phyloP scores from a whole-genome alignment of 2,113 vertebrate species.

The Apeltes quadracus region DNA sequence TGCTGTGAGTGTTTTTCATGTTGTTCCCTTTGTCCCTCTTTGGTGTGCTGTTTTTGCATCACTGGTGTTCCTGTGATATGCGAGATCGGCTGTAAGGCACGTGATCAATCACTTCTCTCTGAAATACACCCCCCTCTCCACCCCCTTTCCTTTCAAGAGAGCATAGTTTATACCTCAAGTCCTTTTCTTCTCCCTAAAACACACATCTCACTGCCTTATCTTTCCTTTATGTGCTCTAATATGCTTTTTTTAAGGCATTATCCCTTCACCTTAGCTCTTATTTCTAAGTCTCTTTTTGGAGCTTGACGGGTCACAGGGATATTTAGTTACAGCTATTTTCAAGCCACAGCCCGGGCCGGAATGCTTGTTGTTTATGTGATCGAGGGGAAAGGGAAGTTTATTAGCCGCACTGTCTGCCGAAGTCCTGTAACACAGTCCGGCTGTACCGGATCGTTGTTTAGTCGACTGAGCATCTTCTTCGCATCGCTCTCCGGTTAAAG shows the following conservation, averaged over 20 bases:
- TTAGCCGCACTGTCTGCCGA: conserved; percentile 15
- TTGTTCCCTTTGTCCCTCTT: background rate
- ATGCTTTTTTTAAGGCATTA: conserved; percentile 11
- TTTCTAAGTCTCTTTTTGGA: conserved; percentile 27
- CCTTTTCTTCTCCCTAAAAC: background rate
- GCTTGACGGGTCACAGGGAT: conserved; percentile 59
- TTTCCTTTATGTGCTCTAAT: conserved; percentile 16
- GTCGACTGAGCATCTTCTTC: conserved; percentile 25
- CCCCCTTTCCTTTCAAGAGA: background rate
- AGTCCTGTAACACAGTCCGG: conserved; percentile 14
- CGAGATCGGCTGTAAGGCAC: background rate
- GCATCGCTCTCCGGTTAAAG: conserved; percentile 4
- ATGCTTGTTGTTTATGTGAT: conserved; percentile 32
- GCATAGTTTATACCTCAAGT: background rate
- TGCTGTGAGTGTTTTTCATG: conserved; percentile 83
- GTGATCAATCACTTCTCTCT: conserved; percentile 6
- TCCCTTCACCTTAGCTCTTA: conserved; percentile 9
- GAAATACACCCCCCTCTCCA: background rate
- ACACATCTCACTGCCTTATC: conserved; percentile 17
- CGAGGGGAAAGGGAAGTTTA: conserved; percentile 26
- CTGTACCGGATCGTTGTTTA: conserved; percentile 39
- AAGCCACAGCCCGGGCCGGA: background rate
- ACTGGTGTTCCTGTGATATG: conserved; percentile 13
- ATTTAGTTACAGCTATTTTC: conserved; percentile 59
- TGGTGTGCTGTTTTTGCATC: conserved; percentile 12